These are phyloP conservation scores for Lepetodrilus schrolli DNA, from an alignment of 2,888 invertebrate genomes.

Conservation along the genomic window DNA sequence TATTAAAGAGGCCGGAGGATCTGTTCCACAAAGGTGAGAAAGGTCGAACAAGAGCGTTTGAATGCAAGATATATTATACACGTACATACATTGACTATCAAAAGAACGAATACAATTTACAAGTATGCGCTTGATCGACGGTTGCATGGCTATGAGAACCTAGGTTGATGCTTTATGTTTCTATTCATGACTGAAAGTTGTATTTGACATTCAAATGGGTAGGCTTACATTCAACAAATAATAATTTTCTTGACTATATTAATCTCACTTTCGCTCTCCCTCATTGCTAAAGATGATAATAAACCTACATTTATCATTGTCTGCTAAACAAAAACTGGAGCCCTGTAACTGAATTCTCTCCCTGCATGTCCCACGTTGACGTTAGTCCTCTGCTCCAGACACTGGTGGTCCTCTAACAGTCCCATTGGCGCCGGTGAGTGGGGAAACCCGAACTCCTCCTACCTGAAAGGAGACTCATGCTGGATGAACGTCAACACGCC, in stretches of 20 bases:
- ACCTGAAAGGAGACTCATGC: neutral
- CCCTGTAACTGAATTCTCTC: neutral
- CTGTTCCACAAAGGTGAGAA: constrained; percentile 30
- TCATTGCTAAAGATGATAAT: too few relatives aligned
- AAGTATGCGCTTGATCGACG: neutral
- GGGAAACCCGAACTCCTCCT: constrained; percentile 33
- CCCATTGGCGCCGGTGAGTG: constrained; percentile 42
- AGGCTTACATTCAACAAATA: too few relatives aligned
- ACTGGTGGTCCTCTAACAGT: neutral
- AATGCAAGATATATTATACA: neutral
- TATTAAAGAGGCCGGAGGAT: neutral
- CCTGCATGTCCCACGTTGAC: neutral
- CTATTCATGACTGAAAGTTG: too few relatives aligned
- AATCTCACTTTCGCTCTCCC: too few relatives aligned
- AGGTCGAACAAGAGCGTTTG: neutral
- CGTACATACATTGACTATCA: too few relatives aligned
- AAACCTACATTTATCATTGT: too few relatives aligned
- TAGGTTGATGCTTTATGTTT: too few relatives aligned
- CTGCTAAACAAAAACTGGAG: too few relatives aligned
- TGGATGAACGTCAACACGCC: constrained; percentile 7
- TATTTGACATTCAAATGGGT: too few relatives aligned
- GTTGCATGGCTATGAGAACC: neutral
- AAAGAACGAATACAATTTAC: too few relatives aligned
- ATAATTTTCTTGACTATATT: too few relatives aligned
- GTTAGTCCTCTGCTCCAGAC: neutral